Evolutionary conservation across 1,140 invertebrate species (phyloP).

Genomic region (Reticulitermes speratus): DNA sequence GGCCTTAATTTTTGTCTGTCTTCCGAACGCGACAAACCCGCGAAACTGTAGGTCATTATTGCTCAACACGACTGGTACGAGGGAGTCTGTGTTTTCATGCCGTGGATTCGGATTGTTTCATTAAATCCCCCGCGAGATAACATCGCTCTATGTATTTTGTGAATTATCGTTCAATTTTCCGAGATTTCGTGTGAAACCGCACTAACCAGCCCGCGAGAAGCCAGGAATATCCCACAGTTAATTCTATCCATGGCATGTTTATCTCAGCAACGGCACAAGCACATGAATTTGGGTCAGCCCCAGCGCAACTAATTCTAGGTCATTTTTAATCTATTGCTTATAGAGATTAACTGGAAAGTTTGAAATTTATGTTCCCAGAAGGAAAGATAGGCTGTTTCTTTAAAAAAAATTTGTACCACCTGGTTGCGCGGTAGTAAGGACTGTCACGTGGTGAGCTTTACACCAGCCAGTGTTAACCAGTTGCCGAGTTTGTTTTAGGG

Average conservation of each 20-base stretch:
- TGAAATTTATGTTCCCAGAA: no score
- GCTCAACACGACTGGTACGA: neutral
- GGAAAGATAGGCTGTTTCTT: no score
- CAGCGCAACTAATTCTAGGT: neutral
- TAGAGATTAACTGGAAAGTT: no score
- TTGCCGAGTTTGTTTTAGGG: no score
- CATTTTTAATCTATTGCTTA: no score
- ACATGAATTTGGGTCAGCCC: neutral
- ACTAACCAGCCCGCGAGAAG: neutral
- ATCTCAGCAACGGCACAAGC: neutral
- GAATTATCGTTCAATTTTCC: neutral
- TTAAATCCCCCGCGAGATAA: neutral
- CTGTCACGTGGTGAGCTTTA: no score
- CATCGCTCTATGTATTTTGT: neutral
- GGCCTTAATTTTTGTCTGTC: no score
- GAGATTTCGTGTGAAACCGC: slow-evolving; percentile 2
- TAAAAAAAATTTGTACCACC: no score
- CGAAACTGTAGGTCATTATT: no score
- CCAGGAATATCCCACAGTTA: slow-evolving; percentile 10
- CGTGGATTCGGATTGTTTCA: neutral
- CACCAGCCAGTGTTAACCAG: no score
- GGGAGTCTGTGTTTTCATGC: neutral
- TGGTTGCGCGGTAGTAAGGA: no score
- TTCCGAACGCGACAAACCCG: no score
- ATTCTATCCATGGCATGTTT: neutral